Evolutionary conservation across 1,140 invertebrate genomes (phyloP).

Genomic region (Maconellicoccus hirsutus): DNA sequence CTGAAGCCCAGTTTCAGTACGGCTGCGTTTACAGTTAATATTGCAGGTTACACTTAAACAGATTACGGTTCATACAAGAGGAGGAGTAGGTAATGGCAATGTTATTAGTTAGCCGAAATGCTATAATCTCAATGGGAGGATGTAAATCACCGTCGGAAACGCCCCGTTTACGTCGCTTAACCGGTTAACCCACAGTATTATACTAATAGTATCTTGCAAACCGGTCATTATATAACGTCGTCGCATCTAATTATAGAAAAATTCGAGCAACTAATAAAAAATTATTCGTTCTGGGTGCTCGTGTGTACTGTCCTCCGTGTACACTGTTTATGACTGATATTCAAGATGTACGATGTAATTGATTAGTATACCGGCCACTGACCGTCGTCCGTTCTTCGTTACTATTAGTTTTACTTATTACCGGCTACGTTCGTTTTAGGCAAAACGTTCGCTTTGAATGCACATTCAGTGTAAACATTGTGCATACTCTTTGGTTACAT

Average conservation of each 20-base stretch:
- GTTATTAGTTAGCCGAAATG: constrained; percentile 8
- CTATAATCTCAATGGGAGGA: neutral
- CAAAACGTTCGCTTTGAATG: neutral
- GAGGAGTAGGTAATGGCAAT: constrained; percentile 7
- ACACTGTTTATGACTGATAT: neutral
- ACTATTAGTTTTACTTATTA: neutral
- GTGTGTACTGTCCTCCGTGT: neutral
- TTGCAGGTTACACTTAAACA: constrained; percentile 8
- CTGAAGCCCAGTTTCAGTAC: neutral
- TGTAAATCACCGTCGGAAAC: constrained; percentile 7
- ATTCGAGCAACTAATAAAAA: constrained; percentile 9
- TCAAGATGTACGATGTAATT: neutral
- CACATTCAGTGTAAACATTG: neutral
- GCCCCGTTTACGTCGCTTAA: constrained; percentile 6
- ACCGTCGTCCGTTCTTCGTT: neutral
- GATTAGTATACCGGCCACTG: neutral
- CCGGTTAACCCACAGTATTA: constrained; percentile 7
- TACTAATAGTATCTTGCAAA: constrained; percentile 9
- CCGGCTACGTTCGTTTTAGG: neutral
- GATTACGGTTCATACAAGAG: constrained; percentile 2
- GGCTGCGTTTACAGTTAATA: constrained; percentile 3
- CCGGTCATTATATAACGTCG: constrained; percentile 7
- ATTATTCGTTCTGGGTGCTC: neutral
- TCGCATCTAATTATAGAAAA: constrained; percentile 9
- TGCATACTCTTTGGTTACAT: too few species aligned